phyloP scores from a whole-genome alignment of 1,140 invertebrate genomes.

The Macrostomum lignano region DNA sequence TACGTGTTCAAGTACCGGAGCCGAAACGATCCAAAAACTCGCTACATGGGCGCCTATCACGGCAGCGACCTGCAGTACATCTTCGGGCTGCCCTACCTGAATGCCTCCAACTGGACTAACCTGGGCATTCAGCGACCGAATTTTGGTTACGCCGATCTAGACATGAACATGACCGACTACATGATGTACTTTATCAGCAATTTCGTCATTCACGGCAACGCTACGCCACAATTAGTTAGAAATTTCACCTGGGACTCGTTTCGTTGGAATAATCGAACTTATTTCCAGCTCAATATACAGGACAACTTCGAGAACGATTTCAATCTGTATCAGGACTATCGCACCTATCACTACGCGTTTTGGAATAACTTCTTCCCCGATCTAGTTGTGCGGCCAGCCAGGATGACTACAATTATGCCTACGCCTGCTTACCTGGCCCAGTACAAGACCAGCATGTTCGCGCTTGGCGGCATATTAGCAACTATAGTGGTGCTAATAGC shows the following conservation, averaged over 20 bases:
- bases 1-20: slow-evolving; percentile 3
- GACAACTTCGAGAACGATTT: neutral
- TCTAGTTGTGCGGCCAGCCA: too few relatives aligned
- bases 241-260: slow-evolving; percentile 6
- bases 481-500: too few relatives aligned
- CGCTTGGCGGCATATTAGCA: too few relatives aligned
- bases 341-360: neutral
- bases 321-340: slow-evolving; percentile 1
- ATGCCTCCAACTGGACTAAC: neutral
- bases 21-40: neutral
- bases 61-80: slow-evolving; percentile 1
- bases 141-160: neutral
- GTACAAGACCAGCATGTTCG: too few relatives aligned
- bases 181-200: slow-evolving; percentile 1
- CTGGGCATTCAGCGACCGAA: neutral
- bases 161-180: slow-evolving; percentile 5
- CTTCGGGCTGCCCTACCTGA: slow-evolving; percentile 2
- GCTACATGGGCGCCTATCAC: neutral
- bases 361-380: too few relatives aligned
- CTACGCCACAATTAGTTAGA: slow-evolving; percentile 2
- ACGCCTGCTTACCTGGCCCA: too few relatives aligned
- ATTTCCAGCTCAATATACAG: slow-evolving; percentile 1
- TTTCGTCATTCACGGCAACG: slow-evolving; percentile 3
- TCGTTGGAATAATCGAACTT: slow-evolving; percentile 4
- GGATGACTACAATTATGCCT: too few relatives aligned